Evolutionary conservation across 2,797 vertebrate genomes (phyloP), one percentile per base, ranked within the genome.

Genomic region (Bradypodion pumilum): DNA sequence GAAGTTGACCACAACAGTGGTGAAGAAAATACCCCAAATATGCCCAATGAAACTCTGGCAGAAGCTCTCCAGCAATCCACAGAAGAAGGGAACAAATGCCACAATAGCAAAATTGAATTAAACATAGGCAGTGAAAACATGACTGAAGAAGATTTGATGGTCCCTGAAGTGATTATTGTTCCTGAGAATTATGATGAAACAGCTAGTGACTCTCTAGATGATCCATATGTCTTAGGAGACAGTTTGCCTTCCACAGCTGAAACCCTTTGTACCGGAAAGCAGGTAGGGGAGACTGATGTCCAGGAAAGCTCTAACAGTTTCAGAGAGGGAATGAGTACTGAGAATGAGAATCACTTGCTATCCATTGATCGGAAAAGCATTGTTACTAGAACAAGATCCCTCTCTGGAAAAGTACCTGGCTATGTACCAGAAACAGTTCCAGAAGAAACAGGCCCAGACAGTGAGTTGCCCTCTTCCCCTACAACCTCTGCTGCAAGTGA

Each of bases 391-490:
- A 97, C 98, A 77, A 93, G 96, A 83, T 97, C 98, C 0, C 95
- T 97, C 80, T 98, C 97, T 2, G 98, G 97, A 3, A 99, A 97
- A 94, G 91, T 95, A 74, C 91, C 96, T 4, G 96, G 96, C 85
- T 95, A 91, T 4, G 98, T 99, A 62, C 98, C 99, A 49, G 99
- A 99, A 94, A 99, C 99, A 1, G 98, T 99, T 80, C 98, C 97
- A 10, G 99, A 99, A 93, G 99, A 99, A 94, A 96, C 95, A 1
- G 97, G 97, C 32, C 94, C 96, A 25, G 98, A 98, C 86, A 83
- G 85, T 32, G 95, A 93, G 78, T 65, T 90, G 2, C 89, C 92
- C 23, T 95, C 96, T 87, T 52, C 82, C 19, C 92, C 23, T 78
- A 93, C 95, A 27, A 94, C 95, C 84, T 96, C 96, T 79, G 74